phyloP scores from a whole-genome alignment of 2,888 invertebrate species.

The Eugnorisma glareosa region DNA sequence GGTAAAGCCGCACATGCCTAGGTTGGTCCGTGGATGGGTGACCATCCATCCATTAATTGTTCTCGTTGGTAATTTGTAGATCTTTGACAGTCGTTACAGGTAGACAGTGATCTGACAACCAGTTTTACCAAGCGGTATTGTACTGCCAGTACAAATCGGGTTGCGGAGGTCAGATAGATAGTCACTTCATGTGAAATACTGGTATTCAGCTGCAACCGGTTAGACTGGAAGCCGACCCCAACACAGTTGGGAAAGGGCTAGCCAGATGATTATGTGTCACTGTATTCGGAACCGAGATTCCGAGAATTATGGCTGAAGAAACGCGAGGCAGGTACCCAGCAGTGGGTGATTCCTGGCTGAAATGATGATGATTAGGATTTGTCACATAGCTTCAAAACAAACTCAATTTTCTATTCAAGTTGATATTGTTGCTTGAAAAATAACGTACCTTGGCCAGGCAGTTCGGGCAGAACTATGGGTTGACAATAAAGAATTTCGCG shows the following conservation, averaged over 20 bases:
- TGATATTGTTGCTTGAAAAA: background rate
- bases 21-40: background rate
- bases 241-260: background rate
- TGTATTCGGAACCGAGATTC: background rate
- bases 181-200: background rate
- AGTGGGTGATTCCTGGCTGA: background rate
- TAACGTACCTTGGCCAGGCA: background rate
- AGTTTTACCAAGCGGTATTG: background rate
- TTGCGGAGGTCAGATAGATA: background rate
- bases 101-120: background rate
- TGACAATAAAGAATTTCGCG: background rate
- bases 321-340: fast-evolving
- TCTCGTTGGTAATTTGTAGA: no score
- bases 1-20: background rate
- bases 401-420: background rate
- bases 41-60: no score
- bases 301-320: background rate
- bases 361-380: background rate
- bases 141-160: background rate
- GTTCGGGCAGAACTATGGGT: background rate
- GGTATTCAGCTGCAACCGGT: background rate
- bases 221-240: background rate
- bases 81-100: background rate
- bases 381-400: background rate
- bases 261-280: no score